Evolutionary conservation across 2,888 invertebrate species (phyloP), one percentile per base, ranked within the genome.

Genomic region (Rhagium mordax): DNA sequence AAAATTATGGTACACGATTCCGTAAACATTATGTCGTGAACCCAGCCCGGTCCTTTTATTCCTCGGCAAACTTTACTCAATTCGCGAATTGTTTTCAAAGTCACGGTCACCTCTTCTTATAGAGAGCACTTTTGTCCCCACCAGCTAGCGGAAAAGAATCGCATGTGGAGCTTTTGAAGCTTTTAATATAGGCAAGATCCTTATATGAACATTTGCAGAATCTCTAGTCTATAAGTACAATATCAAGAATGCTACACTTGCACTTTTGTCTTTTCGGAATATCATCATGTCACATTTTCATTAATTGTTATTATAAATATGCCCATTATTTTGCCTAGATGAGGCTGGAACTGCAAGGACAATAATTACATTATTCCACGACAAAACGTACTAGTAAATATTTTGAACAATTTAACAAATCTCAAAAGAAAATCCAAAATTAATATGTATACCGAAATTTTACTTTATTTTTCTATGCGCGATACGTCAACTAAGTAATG

Each of bases 21-120:
- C 5, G n/a, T n/a, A n/a, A 66, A 41, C 65, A 66, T 67, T n/a
- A 21, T 60, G 10, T 62, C 24, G 68, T 65, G 29, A 60, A 53
- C 20, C 15, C 33, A 8, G 24, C 55, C 41, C 48, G 47, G 65
- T 65, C 75, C 47, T 18, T 24, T 62, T 71, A 66, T 64, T 55
- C 33, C 15, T 27, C 53, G 16, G n/a, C 51, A 13, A 64, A 21
- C 51, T 65, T 64, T 61, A 29, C 64, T 61, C 65, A 81, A 80
- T 81, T 81, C 78, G 81, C 80, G 78, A 78, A 80, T 83, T 82
- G 79, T 77, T 80, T 79, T 80, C 82, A 83, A 82, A 83, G 82
- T 84, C 84, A 81, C 78, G 83, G 82, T 73, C 80, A 74, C 10
- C 67, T 66, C 74, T 73, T 77, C 67, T 77, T 77, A 77, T 77